Evolutionary conservation across 2,888 invertebrate species (phyloP).

Genomic region (Polylopha cassiicola): DNA sequence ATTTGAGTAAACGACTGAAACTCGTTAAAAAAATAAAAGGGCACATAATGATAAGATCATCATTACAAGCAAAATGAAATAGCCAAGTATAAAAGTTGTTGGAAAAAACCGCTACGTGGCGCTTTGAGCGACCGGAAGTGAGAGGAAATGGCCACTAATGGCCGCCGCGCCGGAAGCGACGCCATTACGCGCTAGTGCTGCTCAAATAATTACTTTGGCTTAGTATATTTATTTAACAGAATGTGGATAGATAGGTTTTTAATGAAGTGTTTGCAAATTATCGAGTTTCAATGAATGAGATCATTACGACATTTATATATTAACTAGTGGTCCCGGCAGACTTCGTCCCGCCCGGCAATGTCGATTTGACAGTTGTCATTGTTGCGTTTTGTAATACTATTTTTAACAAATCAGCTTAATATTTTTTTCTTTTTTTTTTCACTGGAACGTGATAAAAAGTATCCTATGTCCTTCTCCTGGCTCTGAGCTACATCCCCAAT

Average conservation of each 20-base stretch:
- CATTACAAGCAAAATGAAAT: conserved; percentile 28
- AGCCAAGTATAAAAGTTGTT: conserved; percentile 23
- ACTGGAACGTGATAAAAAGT: too few species aligned
- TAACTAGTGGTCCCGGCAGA: too few species aligned
- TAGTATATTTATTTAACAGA: conserved; percentile 20
- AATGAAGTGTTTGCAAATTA: too few species aligned
- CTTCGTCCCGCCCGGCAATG: too few species aligned
- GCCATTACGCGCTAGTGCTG: conserved; percentile 69
- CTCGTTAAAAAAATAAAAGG: conserved; percentile 29
- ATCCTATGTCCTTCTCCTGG: too few species aligned
- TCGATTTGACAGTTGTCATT: conserved; percentile 1
- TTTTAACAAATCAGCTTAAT: too few species aligned
- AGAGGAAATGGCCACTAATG: conserved; percentile 74
- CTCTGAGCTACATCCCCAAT: too few species aligned
- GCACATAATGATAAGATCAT: conserved; percentile 32
- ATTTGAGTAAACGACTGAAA: conserved; percentile 14
- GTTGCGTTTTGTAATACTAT: too few species aligned
- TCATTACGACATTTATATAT: too few species aligned
- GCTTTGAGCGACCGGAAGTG: conserved; percentile 57
- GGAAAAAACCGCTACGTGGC: conserved; percentile 37
- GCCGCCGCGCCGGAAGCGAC: conserved; percentile 63
- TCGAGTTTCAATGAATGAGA: too few species aligned
- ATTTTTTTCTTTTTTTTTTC: too few species aligned
- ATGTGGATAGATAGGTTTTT: conserved; percentile 10
- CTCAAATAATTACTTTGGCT: conserved; percentile 67